Conservation (phyloP, 2,797 vertebrate species). For the Cirrhinus molitorella region DNA sequence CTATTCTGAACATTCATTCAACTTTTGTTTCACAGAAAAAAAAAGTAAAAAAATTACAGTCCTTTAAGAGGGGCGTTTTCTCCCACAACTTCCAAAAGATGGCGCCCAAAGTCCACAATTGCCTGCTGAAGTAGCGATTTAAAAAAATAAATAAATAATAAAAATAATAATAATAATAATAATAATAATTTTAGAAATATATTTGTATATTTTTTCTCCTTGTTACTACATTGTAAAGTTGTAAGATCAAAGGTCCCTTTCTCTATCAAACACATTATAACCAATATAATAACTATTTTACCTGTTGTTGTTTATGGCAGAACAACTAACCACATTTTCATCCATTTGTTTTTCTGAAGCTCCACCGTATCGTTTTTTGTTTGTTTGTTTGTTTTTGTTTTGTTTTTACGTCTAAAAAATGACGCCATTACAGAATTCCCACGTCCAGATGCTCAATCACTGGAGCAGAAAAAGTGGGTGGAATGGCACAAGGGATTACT, state of each 20-base stretch:
- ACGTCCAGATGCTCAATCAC: not conserved
- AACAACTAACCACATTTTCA: not conserved
- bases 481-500: not conserved
- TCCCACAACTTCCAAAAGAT: slow-evolving; percentile 7
- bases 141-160: too few relatives aligned
- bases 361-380: not conserved
- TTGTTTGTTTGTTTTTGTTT: too few relatives aligned
- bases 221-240: not conserved
- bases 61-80: too few relatives aligned
- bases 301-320: not conserved
- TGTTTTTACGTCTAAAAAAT: not conserved
- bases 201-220: not conserved
- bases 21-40: too few relatives aligned
- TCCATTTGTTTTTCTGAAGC: not conserved
- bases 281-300: not conserved
- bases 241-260: not conserved
- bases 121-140: not conserved
- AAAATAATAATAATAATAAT: too few relatives aligned
- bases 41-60: too few relatives aligned
- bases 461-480: not conserved
- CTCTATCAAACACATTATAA: not conserved
- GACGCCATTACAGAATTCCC: slow-evolving; percentile 2
- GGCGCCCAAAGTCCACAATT: slow-evolving; percentile 10
- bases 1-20: too few relatives aligned
- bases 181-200: not conserved